Conservation (phyloP, 2,797 vertebrate genomes). For the Sebastes itinus region DNA sequence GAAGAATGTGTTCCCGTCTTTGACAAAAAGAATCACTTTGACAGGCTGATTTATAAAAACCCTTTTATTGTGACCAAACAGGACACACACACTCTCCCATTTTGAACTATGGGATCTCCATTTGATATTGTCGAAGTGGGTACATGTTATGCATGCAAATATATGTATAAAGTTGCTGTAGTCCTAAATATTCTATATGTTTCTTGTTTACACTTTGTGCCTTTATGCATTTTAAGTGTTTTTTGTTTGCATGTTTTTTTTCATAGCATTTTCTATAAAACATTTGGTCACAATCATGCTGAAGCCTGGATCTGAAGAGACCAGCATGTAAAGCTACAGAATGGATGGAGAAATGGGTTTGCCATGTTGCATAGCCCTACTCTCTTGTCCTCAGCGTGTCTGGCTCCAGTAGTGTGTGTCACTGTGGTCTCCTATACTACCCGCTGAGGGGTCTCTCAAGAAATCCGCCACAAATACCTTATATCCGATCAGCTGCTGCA, state of each 20-base stretch:
- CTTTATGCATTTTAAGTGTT: constrained; percentile 82
- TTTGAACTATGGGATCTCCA: constrained; percentile 42
- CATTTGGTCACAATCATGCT: constrained; percentile 94
- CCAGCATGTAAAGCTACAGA: constrained; percentile 87
- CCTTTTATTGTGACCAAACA: constrained; percentile 35
- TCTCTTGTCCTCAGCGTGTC: constrained; percentile 40
- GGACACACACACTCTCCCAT: constrained; percentile 33
- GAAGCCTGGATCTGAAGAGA: constrained; percentile 86
- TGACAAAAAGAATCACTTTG: constrained; percentile 37
- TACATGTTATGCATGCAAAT: constrained; percentile 84
- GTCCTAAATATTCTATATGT: constrained; percentile 66
- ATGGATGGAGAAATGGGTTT: constrained; percentile 71
- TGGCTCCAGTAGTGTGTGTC: constrained; percentile 26
- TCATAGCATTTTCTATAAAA: constrained; percentile 80
- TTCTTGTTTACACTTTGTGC: constrained; percentile 84
- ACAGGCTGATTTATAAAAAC: constrained; percentile 31
- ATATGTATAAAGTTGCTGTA: constrained; percentile 76
- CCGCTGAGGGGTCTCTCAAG: neutral
- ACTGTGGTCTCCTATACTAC: neutral
- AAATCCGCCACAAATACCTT: neutral
- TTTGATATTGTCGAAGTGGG: constrained; percentile 65
- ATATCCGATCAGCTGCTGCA: neutral
- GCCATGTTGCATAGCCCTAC: constrained; percentile 93
- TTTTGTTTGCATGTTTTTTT: constrained; percentile 56
- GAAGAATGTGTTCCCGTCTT: constrained; percentile 45